These are phyloP conservation scores for Dascyllus trimaculatus DNA, from an alignment of 2,113 vertebrate genomes.

Conservation along the genomic window DNA sequence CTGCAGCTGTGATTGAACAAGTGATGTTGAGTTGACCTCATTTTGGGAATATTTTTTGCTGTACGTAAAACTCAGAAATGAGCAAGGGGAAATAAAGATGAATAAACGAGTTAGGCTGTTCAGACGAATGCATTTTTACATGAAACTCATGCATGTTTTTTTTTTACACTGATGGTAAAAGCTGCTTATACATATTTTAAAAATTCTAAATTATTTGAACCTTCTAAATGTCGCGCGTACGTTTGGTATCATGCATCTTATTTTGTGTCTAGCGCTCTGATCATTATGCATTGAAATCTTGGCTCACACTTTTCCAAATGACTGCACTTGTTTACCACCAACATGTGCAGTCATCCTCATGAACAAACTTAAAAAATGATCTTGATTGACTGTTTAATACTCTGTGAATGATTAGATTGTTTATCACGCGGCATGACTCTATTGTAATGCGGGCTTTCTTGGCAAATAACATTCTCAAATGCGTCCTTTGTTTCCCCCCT, in stretches of 20 bases:
- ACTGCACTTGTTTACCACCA: conserved; percentile 14
- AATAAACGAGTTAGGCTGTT: not conserved
- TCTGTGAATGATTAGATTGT: conserved; percentile 50
- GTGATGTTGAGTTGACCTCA: conserved; percentile 10
- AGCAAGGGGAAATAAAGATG: conserved; percentile 10
- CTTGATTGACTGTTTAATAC: conserved; percentile 59
- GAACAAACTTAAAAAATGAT: conserved; percentile 16
- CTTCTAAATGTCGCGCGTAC: not conserved
- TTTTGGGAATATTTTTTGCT: conserved; percentile 6
- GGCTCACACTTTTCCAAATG: conserved; percentile 8
- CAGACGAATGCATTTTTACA: not conserved
- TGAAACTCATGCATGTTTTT: not conserved
- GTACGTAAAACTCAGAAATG: not conserved
- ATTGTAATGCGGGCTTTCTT: conserved; percentile 24
- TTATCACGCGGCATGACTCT: conserved; percentile 34
- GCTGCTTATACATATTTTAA: not conserved
- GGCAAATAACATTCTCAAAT: conserved; percentile 50
- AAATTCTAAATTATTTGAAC: not conserved
- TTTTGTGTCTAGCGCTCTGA: not conserved
- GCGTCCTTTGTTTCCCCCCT: conserved; percentile 17
- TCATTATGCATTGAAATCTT: not conserved
- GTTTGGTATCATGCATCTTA: not conserved
- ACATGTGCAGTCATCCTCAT: conserved; percentile 5
- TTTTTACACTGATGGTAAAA: not conserved
- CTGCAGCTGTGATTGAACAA: conserved; percentile 26